Evolutionary conservation across 2,888 invertebrate species (phyloP).

Genomic region (Ashinkailepas kermadecensis): DNA sequence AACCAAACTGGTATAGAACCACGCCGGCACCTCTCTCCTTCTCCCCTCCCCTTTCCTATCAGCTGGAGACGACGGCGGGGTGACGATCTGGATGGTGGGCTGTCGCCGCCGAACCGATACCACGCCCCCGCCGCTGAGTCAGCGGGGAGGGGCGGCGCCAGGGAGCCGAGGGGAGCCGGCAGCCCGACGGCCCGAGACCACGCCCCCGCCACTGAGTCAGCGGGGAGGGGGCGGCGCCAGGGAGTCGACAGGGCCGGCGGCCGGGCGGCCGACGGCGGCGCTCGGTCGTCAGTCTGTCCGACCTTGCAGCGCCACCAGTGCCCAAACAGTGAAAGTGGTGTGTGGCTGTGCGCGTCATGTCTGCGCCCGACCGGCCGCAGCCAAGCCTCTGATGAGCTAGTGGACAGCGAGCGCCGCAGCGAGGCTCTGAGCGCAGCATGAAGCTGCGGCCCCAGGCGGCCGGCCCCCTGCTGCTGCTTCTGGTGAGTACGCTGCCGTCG

Average conservation of each 20-base stretch:
- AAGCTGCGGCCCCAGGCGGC: neutral
- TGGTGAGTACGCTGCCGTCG: neutral
- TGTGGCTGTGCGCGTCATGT: neutral
- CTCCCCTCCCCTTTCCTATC: no score
- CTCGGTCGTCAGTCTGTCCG: neutral
- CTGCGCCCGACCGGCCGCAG: neutral
- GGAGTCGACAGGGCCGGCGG: neutral
- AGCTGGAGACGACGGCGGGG: no score
- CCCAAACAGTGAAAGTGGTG: constrained; percentile 14
- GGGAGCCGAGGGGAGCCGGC: neutral
- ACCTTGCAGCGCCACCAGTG: neutral
- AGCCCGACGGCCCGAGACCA: neutral
- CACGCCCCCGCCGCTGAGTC: no score
- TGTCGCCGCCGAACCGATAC: neutral
- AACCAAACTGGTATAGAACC: no score
- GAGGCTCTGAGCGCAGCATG: neutral
- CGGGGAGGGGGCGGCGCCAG: neutral
- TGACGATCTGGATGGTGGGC: no score
- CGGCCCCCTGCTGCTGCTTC: neutral
- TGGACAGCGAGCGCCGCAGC: neutral
- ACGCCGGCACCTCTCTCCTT: no score
- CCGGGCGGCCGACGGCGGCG: neutral
- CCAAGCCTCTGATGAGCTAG: neutral
- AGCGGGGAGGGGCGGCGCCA: neutral
- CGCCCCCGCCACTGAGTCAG: no score